Conservation (phyloP, 2,888 invertebrate genomes). For the Dolichomitus sp. region DNA sequence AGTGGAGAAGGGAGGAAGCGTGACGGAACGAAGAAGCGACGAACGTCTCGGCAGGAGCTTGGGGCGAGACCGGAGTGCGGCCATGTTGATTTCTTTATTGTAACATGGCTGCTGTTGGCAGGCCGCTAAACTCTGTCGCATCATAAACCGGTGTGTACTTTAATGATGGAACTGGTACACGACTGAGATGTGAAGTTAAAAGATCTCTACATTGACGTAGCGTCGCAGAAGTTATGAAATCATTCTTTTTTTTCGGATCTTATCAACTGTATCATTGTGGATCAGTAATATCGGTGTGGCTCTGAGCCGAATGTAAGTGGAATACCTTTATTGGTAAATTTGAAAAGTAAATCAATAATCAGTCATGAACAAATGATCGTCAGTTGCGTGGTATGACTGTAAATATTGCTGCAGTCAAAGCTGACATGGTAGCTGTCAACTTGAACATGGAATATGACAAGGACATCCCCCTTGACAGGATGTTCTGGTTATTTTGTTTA, state of each 20-base stretch:
- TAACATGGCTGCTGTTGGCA: slow-evolving; percentile 85
- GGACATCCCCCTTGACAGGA: too few species aligned
- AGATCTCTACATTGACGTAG: background rate
- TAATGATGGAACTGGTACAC: slow-evolving; percentile 2
- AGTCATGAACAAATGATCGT: too few species aligned
- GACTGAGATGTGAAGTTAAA: background rate
- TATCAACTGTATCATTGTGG: background rate
- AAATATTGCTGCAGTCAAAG: too few species aligned
- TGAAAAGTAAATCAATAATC: background rate
- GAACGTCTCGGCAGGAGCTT: slow-evolving; percentile 63
- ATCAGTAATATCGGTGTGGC: background rate
- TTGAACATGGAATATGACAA: too few species aligned
- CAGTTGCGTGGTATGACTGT: too few species aligned
- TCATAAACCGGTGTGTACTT: slow-evolving; percentile 4
- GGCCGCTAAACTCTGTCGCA: slow-evolving; percentile 72
- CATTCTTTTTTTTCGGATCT: background rate
- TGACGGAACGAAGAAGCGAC: slow-evolving; percentile 75
- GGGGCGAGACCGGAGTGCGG: slow-evolving; percentile 74
- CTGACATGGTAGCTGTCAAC: too few species aligned
- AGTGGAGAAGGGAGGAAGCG: slow-evolving; percentile 68
- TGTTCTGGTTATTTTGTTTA: too few species aligned
- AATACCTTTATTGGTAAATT: background rate
- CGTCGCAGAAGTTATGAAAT: background rate
- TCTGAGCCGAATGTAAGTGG: background rate
- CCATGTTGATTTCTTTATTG: slow-evolving; percentile 86